Evolutionary conservation across 2,888 invertebrate genomes (phyloP).

Genomic region (Drosophila quinaria): DNA sequence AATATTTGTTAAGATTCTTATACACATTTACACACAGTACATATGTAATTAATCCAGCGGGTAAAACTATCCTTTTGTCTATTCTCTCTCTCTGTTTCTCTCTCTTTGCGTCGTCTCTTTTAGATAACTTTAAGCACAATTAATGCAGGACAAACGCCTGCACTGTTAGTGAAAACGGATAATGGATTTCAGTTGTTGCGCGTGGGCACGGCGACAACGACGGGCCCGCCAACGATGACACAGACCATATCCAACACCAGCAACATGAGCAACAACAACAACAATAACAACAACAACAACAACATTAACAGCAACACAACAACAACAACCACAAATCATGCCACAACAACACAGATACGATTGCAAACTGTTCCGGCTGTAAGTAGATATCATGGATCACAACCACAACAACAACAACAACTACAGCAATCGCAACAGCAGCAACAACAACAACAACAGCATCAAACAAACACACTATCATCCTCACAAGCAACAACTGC

Average conservation of each 20-base stretch:
- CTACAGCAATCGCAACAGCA: constrained; percentile 58
- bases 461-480: constrained; percentile 68
- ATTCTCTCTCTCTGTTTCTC: constrained; percentile 52
- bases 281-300: constrained; percentile 57
- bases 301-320: constrained; percentile 66
- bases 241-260: constrained; percentile 86
- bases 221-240: constrained; percentile 86
- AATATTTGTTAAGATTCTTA: too few species aligned
- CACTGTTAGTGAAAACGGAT: constrained; percentile 97
- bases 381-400: constrained; percentile 91
- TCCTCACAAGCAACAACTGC: constrained; percentile 70
- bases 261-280: constrained; percentile 61
- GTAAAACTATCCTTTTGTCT: constrained; percentile 44
- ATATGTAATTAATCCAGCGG: constrained; percentile 25
- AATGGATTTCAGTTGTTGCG: constrained; percentile 97
- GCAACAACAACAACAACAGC: constrained; percentile 62
- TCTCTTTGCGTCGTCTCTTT: constrained; percentile 69
- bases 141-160: constrained; percentile 95
- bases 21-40: constrained; percentile 13
- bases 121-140: constrained; percentile 95
- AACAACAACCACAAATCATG: constrained; percentile 83
- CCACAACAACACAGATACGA: constrained; percentile 91
- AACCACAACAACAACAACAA: constrained; percentile 85
- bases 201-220: constrained; percentile 92
- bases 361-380: constrained; percentile 95